Conservation (phyloP, 1,140 invertebrate genomes). For the Dendroctonus ponderosae region DNA sequence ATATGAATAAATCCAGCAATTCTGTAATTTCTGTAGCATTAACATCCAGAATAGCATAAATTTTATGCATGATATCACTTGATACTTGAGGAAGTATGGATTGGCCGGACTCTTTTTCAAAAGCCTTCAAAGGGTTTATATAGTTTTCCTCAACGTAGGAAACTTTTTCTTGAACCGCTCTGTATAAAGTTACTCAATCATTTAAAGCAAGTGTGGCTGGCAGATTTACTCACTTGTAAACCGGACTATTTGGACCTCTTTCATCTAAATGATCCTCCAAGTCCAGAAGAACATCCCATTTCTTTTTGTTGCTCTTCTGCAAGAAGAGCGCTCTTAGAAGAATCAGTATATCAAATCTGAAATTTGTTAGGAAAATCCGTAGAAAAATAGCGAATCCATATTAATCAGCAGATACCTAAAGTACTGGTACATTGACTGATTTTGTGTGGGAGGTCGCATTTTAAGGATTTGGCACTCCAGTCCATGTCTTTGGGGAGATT, state of each 20-base stretch:
- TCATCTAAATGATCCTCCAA: constrained; percentile 70
- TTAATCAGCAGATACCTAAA: constrained; percentile 7
- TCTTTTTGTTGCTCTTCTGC: constrained; percentile 60
- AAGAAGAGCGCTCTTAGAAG: constrained; percentile 65
- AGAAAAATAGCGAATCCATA: background rate
- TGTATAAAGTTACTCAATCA: constrained; percentile 52
- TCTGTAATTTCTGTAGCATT: constrained; percentile 64
- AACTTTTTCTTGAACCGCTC: constrained; percentile 59
- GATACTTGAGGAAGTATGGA: constrained; percentile 48
- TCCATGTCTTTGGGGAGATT: constrained; percentile 59
- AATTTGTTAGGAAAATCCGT: background rate
- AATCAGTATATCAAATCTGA: constrained; percentile 65
- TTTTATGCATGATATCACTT: constrained; percentile 61
- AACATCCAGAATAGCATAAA: constrained; percentile 66
- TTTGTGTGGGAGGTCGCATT: constrained; percentile 20
- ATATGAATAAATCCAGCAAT: constrained; percentile 51
- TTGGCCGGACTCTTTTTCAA: constrained; percentile 33
- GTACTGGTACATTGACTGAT: constrained; percentile 25
- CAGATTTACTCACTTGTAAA: constrained; percentile 51
- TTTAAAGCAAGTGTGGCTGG: background rate
- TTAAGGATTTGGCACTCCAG: constrained; percentile 60
- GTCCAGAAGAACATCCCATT: constrained; percentile 62
- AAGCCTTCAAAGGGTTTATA: constrained; percentile 50
- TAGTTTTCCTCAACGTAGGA: constrained; percentile 61
- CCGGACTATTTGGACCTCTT: constrained; percentile 62